phyloP scores from a whole-genome alignment of 2,797 vertebrate genomes.

The Diplodus puntazzo region DNA sequence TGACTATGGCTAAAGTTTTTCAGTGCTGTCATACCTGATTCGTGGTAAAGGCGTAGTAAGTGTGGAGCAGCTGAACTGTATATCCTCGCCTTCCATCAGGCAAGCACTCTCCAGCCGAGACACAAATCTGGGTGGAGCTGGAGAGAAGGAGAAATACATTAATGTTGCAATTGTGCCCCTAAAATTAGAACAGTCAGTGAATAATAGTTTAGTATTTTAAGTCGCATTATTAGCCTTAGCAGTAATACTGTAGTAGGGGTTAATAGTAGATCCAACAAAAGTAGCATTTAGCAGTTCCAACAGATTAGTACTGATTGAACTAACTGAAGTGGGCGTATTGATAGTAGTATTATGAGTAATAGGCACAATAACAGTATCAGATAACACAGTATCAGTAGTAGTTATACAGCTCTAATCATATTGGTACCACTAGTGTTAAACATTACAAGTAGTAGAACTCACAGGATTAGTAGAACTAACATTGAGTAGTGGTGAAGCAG shows the following conservation, averaged over 20 bases:
- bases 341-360: not conserved
- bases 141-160: constrained; percentile 16
- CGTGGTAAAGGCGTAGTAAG: constrained; percentile 89
- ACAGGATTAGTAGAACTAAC: not conserved
- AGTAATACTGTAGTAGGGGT: too few species aligned
- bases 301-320: not conserved
- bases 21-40: constrained; percentile 83
- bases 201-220: not conserved
- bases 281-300: too few species aligned
- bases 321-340: not conserved
- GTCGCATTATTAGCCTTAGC: not conserved
- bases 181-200: not conserved
- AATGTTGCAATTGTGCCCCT: not conserved
- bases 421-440: not conserved
- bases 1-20: not conserved
- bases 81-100: constrained; percentile 90
- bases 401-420: not conserved
- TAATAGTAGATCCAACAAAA: not conserved
- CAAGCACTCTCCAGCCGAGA: constrained; percentile 90
- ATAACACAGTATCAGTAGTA: not conserved
- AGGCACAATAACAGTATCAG: not conserved
- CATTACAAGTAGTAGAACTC: not conserved
- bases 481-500: not conserved
- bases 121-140: constrained; percentile 94
- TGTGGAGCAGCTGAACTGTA: constrained; percentile 91